Conservation (phyloP, 2,113 vertebrate species). For the Neomonachus schauinslandi region DNA sequence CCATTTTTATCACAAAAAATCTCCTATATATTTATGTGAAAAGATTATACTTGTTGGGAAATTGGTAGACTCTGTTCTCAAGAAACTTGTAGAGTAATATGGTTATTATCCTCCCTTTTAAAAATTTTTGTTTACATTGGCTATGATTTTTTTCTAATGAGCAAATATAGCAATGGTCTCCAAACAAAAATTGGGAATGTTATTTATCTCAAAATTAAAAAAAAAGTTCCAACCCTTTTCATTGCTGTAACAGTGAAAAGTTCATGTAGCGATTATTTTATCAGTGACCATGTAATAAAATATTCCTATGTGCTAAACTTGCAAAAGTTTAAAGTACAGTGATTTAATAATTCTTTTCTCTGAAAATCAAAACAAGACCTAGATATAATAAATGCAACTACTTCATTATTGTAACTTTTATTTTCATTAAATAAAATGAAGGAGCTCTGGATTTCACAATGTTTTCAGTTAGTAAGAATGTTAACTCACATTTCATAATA, state of each 20-base stretch:
- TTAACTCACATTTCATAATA: slow-evolving; percentile 30
- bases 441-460: neutral
- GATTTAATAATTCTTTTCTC: slow-evolving; percentile 4
- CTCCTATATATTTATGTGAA: neutral
- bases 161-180: neutral
- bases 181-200: neutral
- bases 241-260: neutral
- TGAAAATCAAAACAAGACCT: slow-evolving; percentile 23
- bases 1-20: slow-evolving; percentile 1
- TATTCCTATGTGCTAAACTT: neutral
- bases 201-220: neutral
- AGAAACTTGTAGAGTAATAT: neutral
- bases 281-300: neutral
- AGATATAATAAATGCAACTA: neutral
- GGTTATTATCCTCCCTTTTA: neutral
- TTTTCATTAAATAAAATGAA: neutral
- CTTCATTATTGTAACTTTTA: neutral
- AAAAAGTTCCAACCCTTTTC: neutral
- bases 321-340: neutral
- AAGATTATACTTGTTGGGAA: neutral
- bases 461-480: neutral
- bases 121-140: neutral
- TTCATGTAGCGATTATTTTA: neutral
- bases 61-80: neutral
- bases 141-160: slow-evolving; percentile 17